These are phyloP conservation scores for Anolis carolinensis DNA, from an alignment of 2,113 vertebrate species.

Conservation along the genomic window DNA sequence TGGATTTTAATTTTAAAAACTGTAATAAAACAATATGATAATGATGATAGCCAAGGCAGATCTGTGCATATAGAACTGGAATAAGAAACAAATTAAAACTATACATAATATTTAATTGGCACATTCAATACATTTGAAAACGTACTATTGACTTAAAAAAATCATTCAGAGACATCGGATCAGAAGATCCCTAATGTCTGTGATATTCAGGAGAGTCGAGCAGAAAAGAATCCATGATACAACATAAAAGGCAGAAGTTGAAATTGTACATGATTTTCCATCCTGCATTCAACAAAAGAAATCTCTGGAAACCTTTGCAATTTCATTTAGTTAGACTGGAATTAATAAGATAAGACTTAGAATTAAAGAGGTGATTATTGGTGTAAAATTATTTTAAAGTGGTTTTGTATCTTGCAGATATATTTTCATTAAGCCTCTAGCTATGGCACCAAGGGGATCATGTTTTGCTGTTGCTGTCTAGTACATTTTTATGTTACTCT, in stretches of 20 bases:
- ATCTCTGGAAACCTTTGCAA: conserved; percentile 51
- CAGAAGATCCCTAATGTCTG: conserved; percentile 42
- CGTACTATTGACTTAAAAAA: conserved; percentile 69
- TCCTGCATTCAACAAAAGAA: conserved; percentile 48
- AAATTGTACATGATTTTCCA: conserved; percentile 62
- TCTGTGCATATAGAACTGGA: conserved; percentile 63
- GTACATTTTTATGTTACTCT: conserved; percentile 38
- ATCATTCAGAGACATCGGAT: conserved; percentile 64
- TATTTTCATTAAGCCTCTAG: conserved; percentile 68
- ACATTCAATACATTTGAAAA: conserved; percentile 61
- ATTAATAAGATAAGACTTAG: conserved; percentile 67
- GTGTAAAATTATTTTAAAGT: conserved; percentile 61
- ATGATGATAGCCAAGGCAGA: conserved; percentile 68
- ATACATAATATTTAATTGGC: conserved; percentile 78
- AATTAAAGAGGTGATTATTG: conserved; percentile 72
- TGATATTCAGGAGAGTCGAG: conserved; percentile 55
- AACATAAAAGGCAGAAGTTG: conserved; percentile 52
- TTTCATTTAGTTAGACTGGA: conserved; percentile 64
- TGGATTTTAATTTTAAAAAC: conserved; percentile 75
- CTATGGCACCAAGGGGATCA: conserved; percentile 63
- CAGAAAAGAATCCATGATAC: conserved; percentile 41
- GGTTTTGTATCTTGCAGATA: conserved; percentile 64
- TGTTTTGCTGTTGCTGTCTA: conserved; percentile 53
- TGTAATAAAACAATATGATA: conserved; percentile 72
- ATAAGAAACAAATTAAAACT: conserved; percentile 74